These are phyloP conservation scores for Serranus cabrilla DNA, from an alignment of 2,797 vertebrate genomes.

Conservation along the genomic window DNA sequence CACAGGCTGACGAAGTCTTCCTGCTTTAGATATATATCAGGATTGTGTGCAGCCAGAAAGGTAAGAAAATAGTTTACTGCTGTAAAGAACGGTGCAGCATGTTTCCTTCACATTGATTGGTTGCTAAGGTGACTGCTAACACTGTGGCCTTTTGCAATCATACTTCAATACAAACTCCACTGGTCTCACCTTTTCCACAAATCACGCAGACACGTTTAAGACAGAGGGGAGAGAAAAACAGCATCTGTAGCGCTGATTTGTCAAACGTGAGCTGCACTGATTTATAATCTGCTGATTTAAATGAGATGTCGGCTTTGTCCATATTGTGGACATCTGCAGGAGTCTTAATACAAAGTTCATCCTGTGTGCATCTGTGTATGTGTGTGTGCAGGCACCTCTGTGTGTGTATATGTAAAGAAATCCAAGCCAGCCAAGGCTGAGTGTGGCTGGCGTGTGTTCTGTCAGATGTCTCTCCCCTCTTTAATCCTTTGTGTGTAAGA, in stretches of 20 bases:
- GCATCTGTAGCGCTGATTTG: conserved; percentile 7
- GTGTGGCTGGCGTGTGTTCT: conserved; percentile 78
- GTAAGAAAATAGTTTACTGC: not conserved
- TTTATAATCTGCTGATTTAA: conserved; percentile 27
- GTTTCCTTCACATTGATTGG: conserved; percentile 45
- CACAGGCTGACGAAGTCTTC: conserved; percentile 79
- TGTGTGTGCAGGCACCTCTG: conserved; percentile 20
- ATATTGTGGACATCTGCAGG: conserved; percentile 41
- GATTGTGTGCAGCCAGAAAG: conserved; percentile 22
- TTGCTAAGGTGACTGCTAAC: conserved; percentile 66
- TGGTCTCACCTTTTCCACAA: conserved; percentile 56
- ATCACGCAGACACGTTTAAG: conserved; percentile 36
- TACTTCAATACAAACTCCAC: conserved; percentile 58
- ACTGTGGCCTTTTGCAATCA: conserved; percentile 71
- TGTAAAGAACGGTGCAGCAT: conserved; percentile 18
- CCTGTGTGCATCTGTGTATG: conserved; percentile 8
- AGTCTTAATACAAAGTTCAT: conserved; percentile 23
- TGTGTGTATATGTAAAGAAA: conserved; percentile 61
- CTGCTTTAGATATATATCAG: conserved; percentile 60
- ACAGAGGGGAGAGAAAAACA: conserved; percentile 8
- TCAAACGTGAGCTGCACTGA: conserved; percentile 25
- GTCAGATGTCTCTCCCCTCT: conserved; percentile 70
- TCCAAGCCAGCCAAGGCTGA: conserved; percentile 56
- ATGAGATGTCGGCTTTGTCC: conserved; percentile 40
- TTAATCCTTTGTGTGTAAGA: conserved; percentile 80